Evolutionary conservation across 2,888 invertebrate species (phyloP).

Genomic region (Hirtodrosophila histrioides): DNA sequence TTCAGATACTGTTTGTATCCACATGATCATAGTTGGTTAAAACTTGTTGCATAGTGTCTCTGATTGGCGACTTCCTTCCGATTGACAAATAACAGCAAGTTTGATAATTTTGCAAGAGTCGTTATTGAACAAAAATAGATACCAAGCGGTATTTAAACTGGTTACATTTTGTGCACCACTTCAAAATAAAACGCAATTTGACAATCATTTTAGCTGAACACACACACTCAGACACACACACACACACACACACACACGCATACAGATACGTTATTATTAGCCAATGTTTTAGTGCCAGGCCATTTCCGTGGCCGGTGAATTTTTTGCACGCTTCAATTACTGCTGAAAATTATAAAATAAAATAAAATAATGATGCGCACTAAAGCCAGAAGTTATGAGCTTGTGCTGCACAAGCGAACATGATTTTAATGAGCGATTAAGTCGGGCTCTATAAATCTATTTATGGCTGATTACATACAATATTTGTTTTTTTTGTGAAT

Average conservation of each 20-base stretch:
- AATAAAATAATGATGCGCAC: conserved; percentile 54
- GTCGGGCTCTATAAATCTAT: conserved; percentile 44
- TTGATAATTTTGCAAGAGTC: conserved; percentile 40
- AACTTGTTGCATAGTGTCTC: conserved; percentile 33
- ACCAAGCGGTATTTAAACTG: conserved; percentile 30
- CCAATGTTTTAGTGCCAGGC: conserved; percentile 35
- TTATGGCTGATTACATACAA: conserved; percentile 42
- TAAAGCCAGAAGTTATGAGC: conserved; percentile 44
- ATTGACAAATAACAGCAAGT: conserved; percentile 40
- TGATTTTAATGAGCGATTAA: conserved; percentile 60
- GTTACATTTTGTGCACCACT: conserved; percentile 45
- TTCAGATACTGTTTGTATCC: no score
- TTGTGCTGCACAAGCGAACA: conserved; percentile 10
- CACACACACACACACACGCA: background rate
- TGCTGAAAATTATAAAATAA: conserved; percentile 54
- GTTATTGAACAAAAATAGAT: conserved; percentile 38
- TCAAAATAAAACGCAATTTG: conserved; percentile 24
- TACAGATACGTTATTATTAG: conserved; percentile 20
- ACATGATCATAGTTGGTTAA: background rate
- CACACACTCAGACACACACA: background rate
- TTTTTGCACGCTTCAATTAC: conserved; percentile 74
- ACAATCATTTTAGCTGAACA: background rate
- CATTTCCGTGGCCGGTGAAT: conserved; percentile 59
- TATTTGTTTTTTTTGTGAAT: conserved; percentile 13
- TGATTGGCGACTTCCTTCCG: conserved; percentile 71